These are phyloP conservation scores for Pristionchus maxplancki DNA, from an alignment of 2,888 invertebrate species.

Conservation along the genomic window DNA sequence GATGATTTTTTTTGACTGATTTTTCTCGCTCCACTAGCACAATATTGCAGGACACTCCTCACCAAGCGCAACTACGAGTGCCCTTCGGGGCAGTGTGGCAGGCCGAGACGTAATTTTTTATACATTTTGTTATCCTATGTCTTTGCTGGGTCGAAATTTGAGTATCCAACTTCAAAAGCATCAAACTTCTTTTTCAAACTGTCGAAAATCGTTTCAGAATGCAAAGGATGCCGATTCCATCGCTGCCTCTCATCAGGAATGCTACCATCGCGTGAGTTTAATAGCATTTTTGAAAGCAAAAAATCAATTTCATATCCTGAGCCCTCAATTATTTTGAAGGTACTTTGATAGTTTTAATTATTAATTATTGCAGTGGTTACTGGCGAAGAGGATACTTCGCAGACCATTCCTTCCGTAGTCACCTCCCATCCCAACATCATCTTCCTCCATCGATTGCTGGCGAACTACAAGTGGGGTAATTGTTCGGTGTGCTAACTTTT, in stretches of 20 bases:
- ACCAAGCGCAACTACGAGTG: background rate
- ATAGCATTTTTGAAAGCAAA: too few relatives aligned
- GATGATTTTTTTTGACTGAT: background rate
- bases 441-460: conserved; percentile 13
- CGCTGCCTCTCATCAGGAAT: conserved; percentile 6
- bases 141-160: too few relatives aligned
- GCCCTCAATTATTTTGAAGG: too few relatives aligned
- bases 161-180: too few relatives aligned
- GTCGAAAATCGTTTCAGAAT: too few relatives aligned
- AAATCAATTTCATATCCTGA: too few relatives aligned
- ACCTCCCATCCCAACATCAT: conserved; percentile 29
- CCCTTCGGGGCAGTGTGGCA: background rate
- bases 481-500: too few relatives aligned
- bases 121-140: too few relatives aligned
- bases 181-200: too few relatives aligned
- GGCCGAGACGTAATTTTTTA: background rate
- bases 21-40: too few relatives aligned
- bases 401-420: background rate
- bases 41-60: background rate
- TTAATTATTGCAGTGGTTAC: background rate
- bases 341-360: too few relatives aligned
- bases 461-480: conserved; percentile 1
- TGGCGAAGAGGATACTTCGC: background rate
- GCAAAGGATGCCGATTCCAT: conserved; percentile 30
- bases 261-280: background rate